phyloP scores from a whole-genome alignment of 1,140 invertebrate species.

The Calosoma granatense region DNA sequence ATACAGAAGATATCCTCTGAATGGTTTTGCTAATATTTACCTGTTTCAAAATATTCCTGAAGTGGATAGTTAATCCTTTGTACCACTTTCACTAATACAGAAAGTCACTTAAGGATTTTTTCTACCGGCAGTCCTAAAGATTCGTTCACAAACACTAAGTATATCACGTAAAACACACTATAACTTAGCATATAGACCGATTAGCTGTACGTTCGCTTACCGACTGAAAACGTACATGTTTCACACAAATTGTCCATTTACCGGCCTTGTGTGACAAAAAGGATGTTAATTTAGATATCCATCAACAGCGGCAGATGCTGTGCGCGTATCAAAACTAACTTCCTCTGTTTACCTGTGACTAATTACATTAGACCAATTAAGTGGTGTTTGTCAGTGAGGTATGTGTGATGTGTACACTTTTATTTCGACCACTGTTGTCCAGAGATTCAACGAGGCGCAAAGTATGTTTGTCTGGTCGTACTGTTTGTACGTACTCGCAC shows the following conservation, averaged over 20 bases:
- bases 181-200: background rate
- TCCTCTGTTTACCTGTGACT: slow-evolving; percentile 6
- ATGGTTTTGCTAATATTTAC: too few relatives aligned
- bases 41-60: too few relatives aligned
- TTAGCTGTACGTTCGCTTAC: background rate
- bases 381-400: background rate
- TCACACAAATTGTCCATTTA: slow-evolving; percentile 2
- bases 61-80: too few relatives aligned
- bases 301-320: background rate
- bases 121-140: too few relatives aligned
- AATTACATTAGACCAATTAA: slow-evolving; percentile 8
- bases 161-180: background rate
- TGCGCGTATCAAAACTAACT: background rate
- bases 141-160: background rate
- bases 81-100: too few relatives aligned
- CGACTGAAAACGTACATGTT: background rate
- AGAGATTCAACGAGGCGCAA: background rate
- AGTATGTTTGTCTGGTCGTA: too few relatives aligned
- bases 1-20: too few relatives aligned
- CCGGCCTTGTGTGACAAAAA: slow-evolving; percentile 2
- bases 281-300: background rate
- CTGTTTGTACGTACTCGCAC: too few relatives aligned
- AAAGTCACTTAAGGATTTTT: too few relatives aligned
- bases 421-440: background rate
- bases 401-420: background rate